A percentile compares a stretch with the other conserved stretches of the same genome.
Evolutionary conservation across 2,797 vertebrate genomes (phyloP).

Genomic region (Crenichthys baileyi): DNA sequence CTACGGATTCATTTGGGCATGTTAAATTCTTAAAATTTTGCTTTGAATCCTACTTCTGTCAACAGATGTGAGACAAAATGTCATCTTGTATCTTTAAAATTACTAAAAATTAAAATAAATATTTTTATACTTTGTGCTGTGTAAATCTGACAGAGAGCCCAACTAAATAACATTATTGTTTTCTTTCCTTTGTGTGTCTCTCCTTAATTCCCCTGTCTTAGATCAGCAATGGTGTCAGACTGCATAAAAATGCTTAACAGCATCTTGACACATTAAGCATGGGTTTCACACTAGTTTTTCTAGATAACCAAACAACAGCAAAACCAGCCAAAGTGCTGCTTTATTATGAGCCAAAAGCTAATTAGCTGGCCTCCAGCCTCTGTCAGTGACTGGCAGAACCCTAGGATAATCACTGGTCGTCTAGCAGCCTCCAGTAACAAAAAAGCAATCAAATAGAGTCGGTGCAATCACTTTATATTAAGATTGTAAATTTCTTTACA

Average conservation of each 20-base stretch:
- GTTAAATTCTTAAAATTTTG: slow-evolving; percentile 31
- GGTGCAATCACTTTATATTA: slow-evolving; percentile 16
- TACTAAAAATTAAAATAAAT: slow-evolving; percentile 15
- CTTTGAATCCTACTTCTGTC: not conserved
- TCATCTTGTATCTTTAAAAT: slow-evolving; percentile 6
- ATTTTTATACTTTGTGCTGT: slow-evolving; percentile 1
- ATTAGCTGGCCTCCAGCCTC: slow-evolving; percentile 72
- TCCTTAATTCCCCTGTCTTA: slow-evolving; percentile 33
- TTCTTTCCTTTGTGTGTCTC: slow-evolving; percentile 42
- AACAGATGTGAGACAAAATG: slow-evolving; percentile 19
- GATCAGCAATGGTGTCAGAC: slow-evolving; percentile 52
- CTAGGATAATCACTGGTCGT: slow-evolving; percentile 54
- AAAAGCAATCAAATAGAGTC: slow-evolving; percentile 18
- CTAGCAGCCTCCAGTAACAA: slow-evolving; percentile 40
- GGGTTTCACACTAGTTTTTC: slow-evolving; percentile 59
- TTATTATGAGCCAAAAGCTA: slow-evolving; percentile 73
- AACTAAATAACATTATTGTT: slow-evolving; percentile 55
- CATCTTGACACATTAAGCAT: slow-evolving; percentile 67
- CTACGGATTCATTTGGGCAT: slow-evolving; percentile 31
- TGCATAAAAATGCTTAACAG: slow-evolving; percentile 50
- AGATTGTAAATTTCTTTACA: not conserved
- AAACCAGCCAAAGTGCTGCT: slow-evolving; percentile 51
- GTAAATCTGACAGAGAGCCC: slow-evolving; percentile 28
- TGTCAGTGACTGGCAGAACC: slow-evolving; percentile 51
- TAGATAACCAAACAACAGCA: slow-evolving; percentile 59